Evolutionary conservation across 2,888 invertebrate genomes (phyloP), one percentile per base, ranked within the genome.

Genomic region (Creontiades dilutus): DNA sequence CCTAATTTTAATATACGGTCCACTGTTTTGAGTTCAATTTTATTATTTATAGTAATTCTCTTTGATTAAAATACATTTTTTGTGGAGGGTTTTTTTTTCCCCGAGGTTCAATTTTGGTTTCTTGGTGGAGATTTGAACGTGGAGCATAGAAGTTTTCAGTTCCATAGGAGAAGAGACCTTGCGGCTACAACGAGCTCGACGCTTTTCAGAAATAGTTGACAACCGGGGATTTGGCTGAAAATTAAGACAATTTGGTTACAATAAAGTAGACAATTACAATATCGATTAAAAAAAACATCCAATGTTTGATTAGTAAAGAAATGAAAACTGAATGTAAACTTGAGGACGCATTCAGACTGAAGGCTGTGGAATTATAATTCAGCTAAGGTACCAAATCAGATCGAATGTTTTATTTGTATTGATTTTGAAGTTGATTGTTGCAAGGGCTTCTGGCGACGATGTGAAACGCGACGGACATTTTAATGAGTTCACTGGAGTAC

Each of bases 1-100:
- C 68, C 3, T 68, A 68, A 68, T 68, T 68, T 37, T 37, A 37
- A 68, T 9, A 23, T 68, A 68, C 68, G 68, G 68, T 68, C 68
- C 68, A 19, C 19, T 68, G 23, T 68, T 19, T 19, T 68, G 23
- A 68, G 68, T 68, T 52, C 52, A 52, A 52, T 52, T 52, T 52
- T 13, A 14, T 52, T 52, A 12, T 19, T 68, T 23, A 68, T 7
- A 68, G 23, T 68, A 68, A 68, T 68, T 68, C 23, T 27, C 68
- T 68, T 52, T n/a, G 61, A 61, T 61, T 68, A 68, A 68, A 68
- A 68, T 68, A 68, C 68, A 68, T 68, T n/a, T n/a, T n/a, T 37
- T 23, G 68, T 68, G 11, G 23, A 23, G 68, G 68, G 27, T 23
- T 23, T 7, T 61, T 61, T 48, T 16, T 52, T 11, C 37, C 16